Evolutionary conservation across 2,113 vertebrate genomes (phyloP).

Genomic region (Delphinapterus leucas): DNA sequence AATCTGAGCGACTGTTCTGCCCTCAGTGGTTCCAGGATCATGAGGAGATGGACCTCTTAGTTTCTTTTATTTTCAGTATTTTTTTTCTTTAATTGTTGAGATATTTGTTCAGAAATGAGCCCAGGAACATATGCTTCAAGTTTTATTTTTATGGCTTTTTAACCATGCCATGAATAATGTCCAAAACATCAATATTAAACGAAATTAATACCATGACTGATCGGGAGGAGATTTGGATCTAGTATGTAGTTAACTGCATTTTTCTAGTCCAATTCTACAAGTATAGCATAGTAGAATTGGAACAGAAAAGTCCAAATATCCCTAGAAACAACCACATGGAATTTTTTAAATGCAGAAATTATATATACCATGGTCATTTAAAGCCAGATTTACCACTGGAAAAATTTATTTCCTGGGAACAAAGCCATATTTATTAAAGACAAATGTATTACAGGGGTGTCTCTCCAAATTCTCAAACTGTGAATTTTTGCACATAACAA

Average conservation of each 20-base stretch:
- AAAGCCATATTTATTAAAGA: conserved; percentile 45
- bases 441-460: neutral
- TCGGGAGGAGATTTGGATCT: conserved; percentile 38
- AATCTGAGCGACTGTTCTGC: conserved; percentile 18
- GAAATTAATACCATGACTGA: conserved; percentile 68
- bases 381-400: conserved; percentile 32
- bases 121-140: conserved; percentile 60
- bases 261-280: conserved; percentile 42
- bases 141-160: conserved; percentile 69
- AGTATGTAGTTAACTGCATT: conserved; percentile 41
- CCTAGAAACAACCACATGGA: conserved; percentile 39
- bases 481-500: neutral
- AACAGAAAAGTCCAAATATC: conserved; percentile 37
- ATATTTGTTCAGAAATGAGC: conserved; percentile 54
- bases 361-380: conserved; percentile 1
- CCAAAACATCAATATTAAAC: conserved; percentile 71
- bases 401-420: conserved; percentile 34
- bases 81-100: conserved; percentile 50
- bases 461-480: conserved; percentile 25
- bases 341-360: conserved; percentile 50
- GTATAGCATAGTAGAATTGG: conserved; percentile 2
- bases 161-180: conserved; percentile 65
- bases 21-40: conserved; percentile 38
- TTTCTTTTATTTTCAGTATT: conserved; percentile 62
- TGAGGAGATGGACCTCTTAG: neutral